These are phyloP conservation scores for Lampris megalopsis DNA, from an alignment of 2,113 vertebrate genomes.

Conservation along the genomic window DNA sequence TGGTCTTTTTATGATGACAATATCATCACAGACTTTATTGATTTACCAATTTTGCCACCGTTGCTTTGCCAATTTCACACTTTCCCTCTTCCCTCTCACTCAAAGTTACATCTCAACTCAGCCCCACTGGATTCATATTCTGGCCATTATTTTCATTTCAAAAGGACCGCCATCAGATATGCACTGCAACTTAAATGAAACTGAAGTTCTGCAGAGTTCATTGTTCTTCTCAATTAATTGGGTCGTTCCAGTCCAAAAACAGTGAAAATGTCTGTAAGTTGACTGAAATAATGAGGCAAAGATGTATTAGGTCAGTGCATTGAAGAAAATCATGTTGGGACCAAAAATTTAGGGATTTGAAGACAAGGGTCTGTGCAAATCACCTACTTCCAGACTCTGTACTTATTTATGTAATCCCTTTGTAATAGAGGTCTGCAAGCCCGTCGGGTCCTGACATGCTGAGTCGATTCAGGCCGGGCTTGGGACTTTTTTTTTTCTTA, in stretches of 20 bases:
- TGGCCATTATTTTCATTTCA: slow-evolving; percentile 63
- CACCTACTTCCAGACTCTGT: slow-evolving; percentile 61
- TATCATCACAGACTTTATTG: slow-evolving; percentile 1
- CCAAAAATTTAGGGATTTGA: slow-evolving; percentile 58
- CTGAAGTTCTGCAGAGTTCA: slow-evolving; percentile 55
- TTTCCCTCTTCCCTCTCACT: slow-evolving; percentile 33
- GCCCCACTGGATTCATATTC: slow-evolving; percentile 61
- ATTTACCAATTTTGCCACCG: slow-evolving; percentile 20
- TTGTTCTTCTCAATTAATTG: slow-evolving; percentile 67
- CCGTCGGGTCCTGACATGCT: too few species aligned
- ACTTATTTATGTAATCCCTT: slow-evolving; percentile 1
- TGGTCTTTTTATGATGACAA: slow-evolving; percentile 25
- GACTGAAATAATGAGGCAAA: slow-evolving; percentile 59
- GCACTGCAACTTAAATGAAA: slow-evolving; percentile 69
- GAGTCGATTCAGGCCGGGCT: too few species aligned
- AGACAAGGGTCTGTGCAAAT: slow-evolving; percentile 51
- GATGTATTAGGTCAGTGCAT: slow-evolving; percentile 70
- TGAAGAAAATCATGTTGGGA: slow-evolving; percentile 56
- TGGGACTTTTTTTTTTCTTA: too few species aligned
- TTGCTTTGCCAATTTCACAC: slow-evolving; percentile 62
- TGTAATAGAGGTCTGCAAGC: too few species aligned
- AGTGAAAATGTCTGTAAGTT: slow-evolving; percentile 58
- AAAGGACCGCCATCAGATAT: slow-evolving; percentile 68
- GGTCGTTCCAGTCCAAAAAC: slow-evolving; percentile 61
- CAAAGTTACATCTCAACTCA: slow-evolving; percentile 66